Percentiles rank a stretch among this genome's conserved stretches.
Evolutionary conservation across 2,888 invertebrate genomes (phyloP).

Genomic region (Apamea monoglypha): DNA sequence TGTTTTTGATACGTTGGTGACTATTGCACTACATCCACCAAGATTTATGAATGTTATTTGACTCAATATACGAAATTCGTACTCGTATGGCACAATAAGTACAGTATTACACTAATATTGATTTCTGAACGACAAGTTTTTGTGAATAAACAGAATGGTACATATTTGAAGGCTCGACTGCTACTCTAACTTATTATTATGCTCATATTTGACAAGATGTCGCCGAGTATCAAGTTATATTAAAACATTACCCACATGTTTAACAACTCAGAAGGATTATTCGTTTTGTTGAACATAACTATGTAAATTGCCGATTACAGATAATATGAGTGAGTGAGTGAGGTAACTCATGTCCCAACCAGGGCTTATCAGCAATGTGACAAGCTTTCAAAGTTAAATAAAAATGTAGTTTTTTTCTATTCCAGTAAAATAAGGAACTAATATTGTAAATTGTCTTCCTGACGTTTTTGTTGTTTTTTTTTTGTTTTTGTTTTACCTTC

Average conservation of each 20-base stretch:
- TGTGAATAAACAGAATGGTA: no score
- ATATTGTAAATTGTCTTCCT: constrained; percentile 17
- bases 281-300: neutral
- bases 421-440: neutral
- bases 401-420: constrained; percentile 7
- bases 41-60: neutral
- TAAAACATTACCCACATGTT: neutral
- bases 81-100: neutral
- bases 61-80: neutral
- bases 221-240: neutral
- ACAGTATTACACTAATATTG: neutral
- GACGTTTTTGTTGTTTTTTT: constrained; percentile 15
- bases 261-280: neutral
- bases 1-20: neutral
- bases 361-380: neutral
- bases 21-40: neutral
- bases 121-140: neutral
- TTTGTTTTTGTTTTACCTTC: constrained; percentile 4
- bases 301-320: neutral
- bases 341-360: neutral
- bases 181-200: neutral
- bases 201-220: neutral
- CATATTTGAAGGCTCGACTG: neutral
- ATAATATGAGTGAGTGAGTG: constrained; percentile 1
- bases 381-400: constrained; percentile 1